These are phyloP conservation scores for Empidonax traillii DNA, from an alignment of 2,113 vertebrate species.

Conservation along the genomic window DNA sequence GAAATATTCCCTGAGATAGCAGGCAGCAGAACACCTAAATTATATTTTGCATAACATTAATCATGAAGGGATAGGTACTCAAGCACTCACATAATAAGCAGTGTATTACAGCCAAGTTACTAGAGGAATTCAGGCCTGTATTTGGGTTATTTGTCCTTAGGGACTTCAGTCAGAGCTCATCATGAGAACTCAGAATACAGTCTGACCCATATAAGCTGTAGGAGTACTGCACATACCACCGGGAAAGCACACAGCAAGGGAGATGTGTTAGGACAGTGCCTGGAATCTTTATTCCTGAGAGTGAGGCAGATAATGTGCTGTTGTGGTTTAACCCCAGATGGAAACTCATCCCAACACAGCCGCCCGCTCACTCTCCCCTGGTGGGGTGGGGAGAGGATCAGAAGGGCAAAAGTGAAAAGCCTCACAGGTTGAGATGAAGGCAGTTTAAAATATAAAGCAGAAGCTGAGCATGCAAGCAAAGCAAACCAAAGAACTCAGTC, in stretches of 20 bases:
- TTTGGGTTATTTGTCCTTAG: constrained; percentile 5
- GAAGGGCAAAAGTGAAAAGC: neutral
- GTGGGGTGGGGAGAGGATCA: neutral
- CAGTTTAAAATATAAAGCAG: neutral
- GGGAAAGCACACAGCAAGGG: neutral
- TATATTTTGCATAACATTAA: neutral
- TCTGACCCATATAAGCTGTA: neutral
- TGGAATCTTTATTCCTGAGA: neutral
- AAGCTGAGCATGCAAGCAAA: neutral
- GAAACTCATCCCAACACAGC: neutral
- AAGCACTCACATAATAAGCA: neutral
- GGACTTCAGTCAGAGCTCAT: neutral
- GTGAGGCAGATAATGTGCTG: neutral
- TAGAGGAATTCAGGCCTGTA: neutral
- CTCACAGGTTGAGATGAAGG: neutral
- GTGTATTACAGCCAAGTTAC: neutral
- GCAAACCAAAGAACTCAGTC: neutral
- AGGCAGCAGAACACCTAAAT: neutral
- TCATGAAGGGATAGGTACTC: neutral
- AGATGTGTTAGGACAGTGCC: neutral
- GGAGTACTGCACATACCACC: neutral
- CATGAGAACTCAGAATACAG: neutral
- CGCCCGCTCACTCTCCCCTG: neutral
- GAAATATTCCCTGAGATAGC: neutral
- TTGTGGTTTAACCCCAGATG: neutral